phyloP scores from a whole-genome alignment of 1,140 invertebrate genomes.

The Bursaphelenchus mucronatus region DNA sequence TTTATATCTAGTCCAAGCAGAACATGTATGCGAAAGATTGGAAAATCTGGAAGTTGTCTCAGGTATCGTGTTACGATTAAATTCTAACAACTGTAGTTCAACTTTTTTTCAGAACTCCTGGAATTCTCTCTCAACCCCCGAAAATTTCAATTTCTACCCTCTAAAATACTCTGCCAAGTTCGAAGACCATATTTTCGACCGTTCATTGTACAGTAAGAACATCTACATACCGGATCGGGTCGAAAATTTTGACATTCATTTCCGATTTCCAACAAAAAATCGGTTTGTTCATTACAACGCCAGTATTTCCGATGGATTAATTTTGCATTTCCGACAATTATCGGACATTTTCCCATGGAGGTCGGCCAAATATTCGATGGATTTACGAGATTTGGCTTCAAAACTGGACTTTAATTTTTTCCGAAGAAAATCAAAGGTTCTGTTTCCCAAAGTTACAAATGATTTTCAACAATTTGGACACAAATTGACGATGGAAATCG shows the following conservation, averaged over 20 bases:
- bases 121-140: conserved; percentile 11
- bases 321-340: conserved; percentile 22
- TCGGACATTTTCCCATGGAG: conserved; percentile 24
- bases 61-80: too few relatives aligned
- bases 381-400: conserved; percentile 8
- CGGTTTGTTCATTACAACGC: conserved; percentile 18
- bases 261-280: conserved; percentile 15
- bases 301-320: conserved; percentile 8
- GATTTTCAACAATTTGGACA: too few relatives aligned
- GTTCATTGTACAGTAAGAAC: conserved; percentile 21
- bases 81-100: too few relatives aligned
- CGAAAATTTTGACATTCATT: conserved; percentile 25
- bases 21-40: too few relatives aligned
- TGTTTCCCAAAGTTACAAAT: too few relatives aligned
- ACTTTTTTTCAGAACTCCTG: conserved; percentile 25
- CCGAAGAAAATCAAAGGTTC: neutral
- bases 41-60: too few relatives aligned
- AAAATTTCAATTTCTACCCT: conserved; percentile 20
- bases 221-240: conserved; percentile 27
- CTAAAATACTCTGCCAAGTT: conserved; percentile 4
- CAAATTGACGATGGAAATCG: too few relatives aligned
- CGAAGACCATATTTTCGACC: conserved; percentile 8
- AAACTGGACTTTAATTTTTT: conserved; percentile 19
- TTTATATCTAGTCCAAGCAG: too few relatives aligned
- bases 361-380: neutral